Percentiles rank a stretch among this genome's conserved stretches.
These are phyloP conservation scores for Amphipyra berbera DNA, from an alignment of 2,888 invertebrate genomes.

Conservation along the genomic window DNA sequence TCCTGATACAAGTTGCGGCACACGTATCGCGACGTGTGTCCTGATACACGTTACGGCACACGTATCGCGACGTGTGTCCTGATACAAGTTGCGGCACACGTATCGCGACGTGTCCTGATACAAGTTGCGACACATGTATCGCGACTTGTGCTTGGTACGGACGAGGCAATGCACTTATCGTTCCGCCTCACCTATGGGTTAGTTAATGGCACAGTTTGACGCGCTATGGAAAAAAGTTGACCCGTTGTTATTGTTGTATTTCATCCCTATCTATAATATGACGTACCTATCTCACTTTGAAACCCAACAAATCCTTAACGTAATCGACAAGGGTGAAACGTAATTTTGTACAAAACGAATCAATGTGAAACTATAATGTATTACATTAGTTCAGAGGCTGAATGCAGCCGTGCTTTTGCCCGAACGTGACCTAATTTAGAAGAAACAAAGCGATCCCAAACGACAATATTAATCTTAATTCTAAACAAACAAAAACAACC, in stretches of 20 bases:
- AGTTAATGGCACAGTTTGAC: too few species aligned
- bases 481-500: slow-evolving; percentile 60
- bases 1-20: too few species aligned
- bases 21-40: too few species aligned
- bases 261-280: slow-evolving; percentile 1
- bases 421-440: slow-evolving; percentile 83
- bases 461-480: slow-evolving; percentile 60
- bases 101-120: too few species aligned
- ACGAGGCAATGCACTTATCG: too few species aligned
- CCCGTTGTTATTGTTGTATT: background rate
- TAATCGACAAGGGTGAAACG: slow-evolving; percentile 44
- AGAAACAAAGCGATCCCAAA: slow-evolving; percentile 79
- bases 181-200: too few species aligned
- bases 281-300: slow-evolving; percentile 26
- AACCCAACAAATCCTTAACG: slow-evolving; percentile 29
- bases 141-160: too few species aligned
- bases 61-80: too few species aligned
- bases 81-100: too few species aligned
- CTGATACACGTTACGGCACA: too few species aligned
- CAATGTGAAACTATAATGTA: slow-evolving; percentile 69
- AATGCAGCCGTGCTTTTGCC: slow-evolving; percentile 71
- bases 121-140: too few species aligned
- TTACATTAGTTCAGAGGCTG: slow-evolving; percentile 72
- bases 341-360: slow-evolving; percentile 60
- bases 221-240: too few species aligned